Evolutionary conservation across 2,888 invertebrate species (phyloP).

Genomic region (Gortyna flavago): DNA sequence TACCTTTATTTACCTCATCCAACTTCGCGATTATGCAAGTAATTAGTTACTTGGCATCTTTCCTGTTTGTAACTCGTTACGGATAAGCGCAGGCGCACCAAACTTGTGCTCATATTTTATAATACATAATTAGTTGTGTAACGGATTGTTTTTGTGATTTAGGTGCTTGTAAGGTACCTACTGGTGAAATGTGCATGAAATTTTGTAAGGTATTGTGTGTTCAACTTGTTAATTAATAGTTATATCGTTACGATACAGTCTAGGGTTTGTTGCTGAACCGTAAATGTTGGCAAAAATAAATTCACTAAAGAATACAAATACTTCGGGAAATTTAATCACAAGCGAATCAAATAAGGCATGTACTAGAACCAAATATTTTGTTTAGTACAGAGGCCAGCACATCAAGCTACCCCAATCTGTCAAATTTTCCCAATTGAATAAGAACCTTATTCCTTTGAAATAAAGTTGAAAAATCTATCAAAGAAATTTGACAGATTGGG

Average conservation of each 20-base stretch:
- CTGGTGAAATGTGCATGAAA: conserved; percentile 32
- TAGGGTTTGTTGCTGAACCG: background rate
- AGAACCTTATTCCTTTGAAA: no score
- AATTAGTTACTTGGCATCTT: conserved; percentile 42
- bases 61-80: conserved; percentile 48
- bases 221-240: background rate
- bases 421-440: no score
- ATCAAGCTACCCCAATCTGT: no score
- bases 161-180: background rate
- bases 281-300: background rate
- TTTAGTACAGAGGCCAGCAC: no score
- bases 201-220: conserved; percentile 24
- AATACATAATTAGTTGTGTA: conserved; percentile 45
- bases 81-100: conserved; percentile 6
- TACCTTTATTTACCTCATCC: conserved; percentile 39
- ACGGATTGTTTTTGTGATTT: conserved; percentile 22
- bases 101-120: conserved; percentile 43
- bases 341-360: background rate
- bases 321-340: background rate
- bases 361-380: no score
- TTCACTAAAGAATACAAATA: background rate
- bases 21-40: conserved; percentile 41
- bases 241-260: background rate
- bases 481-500: no score
- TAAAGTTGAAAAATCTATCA: no score